A percentile compares a stretch with the other conserved stretches of the same genome.
These are phyloP conservation scores for Tenebrosternarchus preto DNA, from an alignment of 2,113 vertebrate genomes.

Conservation along the genomic window DNA sequence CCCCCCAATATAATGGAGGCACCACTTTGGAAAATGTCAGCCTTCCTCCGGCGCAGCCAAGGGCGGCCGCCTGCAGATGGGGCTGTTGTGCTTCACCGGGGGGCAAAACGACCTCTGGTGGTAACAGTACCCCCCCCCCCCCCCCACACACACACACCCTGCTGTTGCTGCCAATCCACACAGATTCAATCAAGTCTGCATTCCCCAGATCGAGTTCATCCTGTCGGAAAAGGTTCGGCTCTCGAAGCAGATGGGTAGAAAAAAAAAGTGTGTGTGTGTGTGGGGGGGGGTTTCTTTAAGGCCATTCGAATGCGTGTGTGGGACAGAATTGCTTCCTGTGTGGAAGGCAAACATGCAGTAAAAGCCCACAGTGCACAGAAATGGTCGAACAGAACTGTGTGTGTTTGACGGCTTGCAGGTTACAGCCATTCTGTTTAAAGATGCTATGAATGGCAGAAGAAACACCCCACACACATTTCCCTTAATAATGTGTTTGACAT, in stretches of 20 bases:
- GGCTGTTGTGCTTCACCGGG: slow-evolving; percentile 45
- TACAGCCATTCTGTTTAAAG: neutral
- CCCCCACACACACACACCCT: too few species aligned
- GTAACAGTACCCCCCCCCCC: too few species aligned
- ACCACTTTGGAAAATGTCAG: slow-evolving; percentile 16
- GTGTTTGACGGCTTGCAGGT: neutral
- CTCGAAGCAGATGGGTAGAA: slow-evolving; percentile 4
- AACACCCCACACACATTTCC: neutral
- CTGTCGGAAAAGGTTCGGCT: slow-evolving; percentile 43
- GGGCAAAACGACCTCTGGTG: slow-evolving; percentile 7
- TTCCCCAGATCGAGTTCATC: slow-evolving; percentile 39
- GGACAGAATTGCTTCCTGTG: slow-evolving; percentile 28
- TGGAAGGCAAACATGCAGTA: neutral
- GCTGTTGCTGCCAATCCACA: neutral
- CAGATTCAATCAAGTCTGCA: slow-evolving; percentile 38
- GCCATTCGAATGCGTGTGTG: slow-evolving; percentile 20
- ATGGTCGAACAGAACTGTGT: neutral
- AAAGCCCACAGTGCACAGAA: neutral
- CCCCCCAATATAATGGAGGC: slow-evolving; percentile 20
- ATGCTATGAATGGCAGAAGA: neutral
- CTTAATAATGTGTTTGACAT: neutral
- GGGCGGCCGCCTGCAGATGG: slow-evolving; percentile 50
- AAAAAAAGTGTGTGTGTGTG: slow-evolving; percentile 23
- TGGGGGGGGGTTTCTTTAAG: slow-evolving; percentile 37
- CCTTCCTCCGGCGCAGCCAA: slow-evolving; percentile 7